Base-by-base conservation (phyloP, 53 echinoderm and acorn worm genomes). In the Actinopyga echinites region DNA sequence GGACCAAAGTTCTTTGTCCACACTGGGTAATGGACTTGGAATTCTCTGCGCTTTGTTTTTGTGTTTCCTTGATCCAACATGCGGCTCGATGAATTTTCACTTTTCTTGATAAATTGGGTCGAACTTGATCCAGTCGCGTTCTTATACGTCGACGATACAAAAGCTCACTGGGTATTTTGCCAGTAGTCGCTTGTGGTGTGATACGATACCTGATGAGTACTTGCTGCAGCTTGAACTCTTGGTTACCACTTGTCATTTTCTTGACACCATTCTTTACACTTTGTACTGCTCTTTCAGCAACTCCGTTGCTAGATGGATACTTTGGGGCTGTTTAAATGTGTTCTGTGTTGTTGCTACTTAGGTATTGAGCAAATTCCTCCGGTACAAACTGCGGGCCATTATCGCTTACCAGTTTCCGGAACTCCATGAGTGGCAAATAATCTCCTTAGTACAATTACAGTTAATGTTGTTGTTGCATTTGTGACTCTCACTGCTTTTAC, bases 21-120 rank as follows among this genome's bases (percentile, higher is more conserved):
- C n/a, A n/a, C n/a, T n/a, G n/a, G n/a, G n/a, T n/a, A n/a, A n/a
- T n/a, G n/a, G n/a, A n/a, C n/a, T n/a, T n/a, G n/a, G n/a, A n/a
- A n/a, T n/a, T n/a, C n/a, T n/a, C n/a, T n/a, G n/a, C n/a, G n/a
- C n/a, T n/a, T n/a, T n/a, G n/a, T n/a, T n/a, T n/a, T n/a, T n/a
- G n/a, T n/a, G n/a, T n/a, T n/a, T 37, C 37, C 37, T 37, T 37
- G 37, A 37, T 37, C 37, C 7, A 37, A 37, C 37, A 37, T 5
- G 37, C n/a, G n/a, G n/a, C n/a, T n/a, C n/a, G n/a, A n/a, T n/a
- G n/a, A n/a, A n/a, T n/a, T n/a, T n/a, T n/a, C n/a, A n/a, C n/a
- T n/a, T n/a, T n/a, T n/a, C n/a, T n/a, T n/a, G n/a, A n/a, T n/a
- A 89, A 69, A 64, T 89, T 62, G 30, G 89, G 89, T 20, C 81